Evolutionary conservation across 2,113 vertebrate genomes (phyloP).

Genomic region (Zapus hudsonius): DNA sequence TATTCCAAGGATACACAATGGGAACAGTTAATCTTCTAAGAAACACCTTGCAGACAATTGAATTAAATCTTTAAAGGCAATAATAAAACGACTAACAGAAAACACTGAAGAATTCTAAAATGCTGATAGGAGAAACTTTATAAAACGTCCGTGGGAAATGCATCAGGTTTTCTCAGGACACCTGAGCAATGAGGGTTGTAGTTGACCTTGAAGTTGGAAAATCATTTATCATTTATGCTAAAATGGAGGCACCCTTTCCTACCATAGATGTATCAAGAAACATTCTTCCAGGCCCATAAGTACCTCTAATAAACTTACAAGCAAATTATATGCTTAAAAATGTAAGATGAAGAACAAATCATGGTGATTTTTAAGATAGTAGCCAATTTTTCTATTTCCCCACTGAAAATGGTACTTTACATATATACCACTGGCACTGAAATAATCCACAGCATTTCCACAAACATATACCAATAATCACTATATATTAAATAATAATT

Average conservation of each 20-base stretch:
- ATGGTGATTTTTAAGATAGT: background rate
- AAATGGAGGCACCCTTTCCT: conserved; percentile 23
- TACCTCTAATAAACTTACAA: conserved; percentile 11
- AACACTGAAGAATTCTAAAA: conserved; percentile 60
- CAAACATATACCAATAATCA: background rate
- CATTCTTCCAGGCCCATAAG: background rate
- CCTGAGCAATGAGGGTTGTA: background rate
- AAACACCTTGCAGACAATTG: conserved; percentile 45
- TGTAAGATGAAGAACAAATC: conserved; percentile 43
- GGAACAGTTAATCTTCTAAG: conserved; percentile 62
- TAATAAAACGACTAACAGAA: conserved; percentile 71
- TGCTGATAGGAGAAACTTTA: conserved; percentile 51
- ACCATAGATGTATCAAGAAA: conserved; percentile 46
- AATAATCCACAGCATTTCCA: background rate
- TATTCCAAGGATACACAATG: conserved; percentile 62
- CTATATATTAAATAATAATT: background rate
- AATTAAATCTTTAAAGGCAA: conserved; percentile 65
- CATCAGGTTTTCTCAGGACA: conserved; percentile 44
- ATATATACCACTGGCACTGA: background rate
- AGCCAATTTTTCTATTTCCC: background rate
- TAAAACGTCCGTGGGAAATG: conserved; percentile 58
- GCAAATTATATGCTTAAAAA: background rate
- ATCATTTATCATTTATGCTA: conserved; percentile 63
- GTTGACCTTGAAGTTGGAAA: conserved; percentile 51
- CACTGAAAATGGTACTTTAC: conserved; percentile 23